phyloP scores from a whole-genome alignment of 2,888 invertebrate species.

The Argyresthia goedartella region DNA sequence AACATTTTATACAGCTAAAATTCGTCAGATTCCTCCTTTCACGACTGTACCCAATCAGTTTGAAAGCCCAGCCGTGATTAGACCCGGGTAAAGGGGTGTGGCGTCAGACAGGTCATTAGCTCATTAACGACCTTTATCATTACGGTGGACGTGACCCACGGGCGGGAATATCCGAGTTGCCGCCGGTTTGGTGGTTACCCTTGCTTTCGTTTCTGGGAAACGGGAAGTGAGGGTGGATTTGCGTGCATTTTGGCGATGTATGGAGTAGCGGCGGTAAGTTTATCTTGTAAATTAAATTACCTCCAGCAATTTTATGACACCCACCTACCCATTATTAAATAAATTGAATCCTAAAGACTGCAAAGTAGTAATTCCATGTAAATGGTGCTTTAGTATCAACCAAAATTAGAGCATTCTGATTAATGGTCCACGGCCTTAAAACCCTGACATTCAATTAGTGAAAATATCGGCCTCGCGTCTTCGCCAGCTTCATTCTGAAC shows the following conservation, averaged over 20 bases:
- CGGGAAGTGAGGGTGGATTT: not conserved
- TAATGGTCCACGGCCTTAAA: not conserved
- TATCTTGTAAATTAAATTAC: too few species aligned
- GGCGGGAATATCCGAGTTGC: not conserved
- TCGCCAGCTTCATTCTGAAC: not conserved
- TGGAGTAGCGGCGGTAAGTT: too few species aligned
- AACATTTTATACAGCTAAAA: too few species aligned
- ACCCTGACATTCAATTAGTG: not conserved
- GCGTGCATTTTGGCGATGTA: too few species aligned
- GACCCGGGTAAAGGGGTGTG: conserved; percentile 13
- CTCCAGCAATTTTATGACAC: too few species aligned
- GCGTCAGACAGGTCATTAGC: conserved; percentile 22
- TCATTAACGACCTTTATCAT: conserved; percentile 28
- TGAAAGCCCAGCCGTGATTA: conserved; percentile 38
- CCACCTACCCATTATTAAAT: too few species aligned
- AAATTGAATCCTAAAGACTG: too few species aligned
- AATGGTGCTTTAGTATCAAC: not conserved
- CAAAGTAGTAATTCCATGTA: too few species aligned
- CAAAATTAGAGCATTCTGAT: not conserved
- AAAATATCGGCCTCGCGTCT: not conserved
- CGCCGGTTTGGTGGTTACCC: not conserved
- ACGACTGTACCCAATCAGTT: conserved; percentile 28
- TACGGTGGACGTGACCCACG: conserved; percentile 9
- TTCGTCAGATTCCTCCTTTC: conserved; percentile 4
- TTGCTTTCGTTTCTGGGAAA: not conserved